These are phyloP conservation scores for Glomeris marginata DNA, from an alignment of 2,888 invertebrate species.

Conservation along the genomic window DNA sequence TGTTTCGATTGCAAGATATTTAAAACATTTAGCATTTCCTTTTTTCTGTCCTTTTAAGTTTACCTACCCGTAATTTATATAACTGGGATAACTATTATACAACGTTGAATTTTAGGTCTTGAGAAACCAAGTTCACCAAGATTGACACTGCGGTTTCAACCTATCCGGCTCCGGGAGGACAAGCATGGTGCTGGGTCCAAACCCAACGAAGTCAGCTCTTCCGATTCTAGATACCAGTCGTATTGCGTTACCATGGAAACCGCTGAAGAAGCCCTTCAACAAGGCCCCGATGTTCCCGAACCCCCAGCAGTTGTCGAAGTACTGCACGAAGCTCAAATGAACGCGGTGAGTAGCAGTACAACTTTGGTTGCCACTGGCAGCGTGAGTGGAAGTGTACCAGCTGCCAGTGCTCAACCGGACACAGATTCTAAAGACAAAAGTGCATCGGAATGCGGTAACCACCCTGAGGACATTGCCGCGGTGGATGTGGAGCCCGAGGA, in stretches of 20 bases:
- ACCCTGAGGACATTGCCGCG: conserved; percentile 12
- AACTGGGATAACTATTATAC: conserved; percentile 2
- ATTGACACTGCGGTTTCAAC: conserved; percentile 13
- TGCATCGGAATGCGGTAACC: conserved; percentile 12
- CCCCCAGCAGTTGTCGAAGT: neutral
- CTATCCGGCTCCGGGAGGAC: conserved; percentile 12
- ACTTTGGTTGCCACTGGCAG: neutral
- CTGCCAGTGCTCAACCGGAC: conserved; percentile 32
- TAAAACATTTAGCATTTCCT: too few relatives aligned
- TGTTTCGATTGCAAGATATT: too few relatives aligned
- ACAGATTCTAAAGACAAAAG: conserved; percentile 28
- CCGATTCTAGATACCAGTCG: conserved; percentile 18
- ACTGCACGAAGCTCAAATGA: conserved; percentile 9
- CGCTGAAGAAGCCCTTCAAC: conserved; percentile 16
- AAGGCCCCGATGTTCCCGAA: too few relatives aligned
- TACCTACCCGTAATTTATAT: too few relatives aligned
- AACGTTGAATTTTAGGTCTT: conserved; percentile 1
- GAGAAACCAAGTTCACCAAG: conserved; percentile 14
- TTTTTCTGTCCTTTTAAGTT: too few relatives aligned
- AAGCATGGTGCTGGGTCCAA: conserved; percentile 14
- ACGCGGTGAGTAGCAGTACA: conserved; percentile 16
- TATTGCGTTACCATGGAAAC: conserved; percentile 18
- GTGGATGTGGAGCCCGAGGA: conserved; percentile 18
- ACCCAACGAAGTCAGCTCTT: conserved; percentile 17
- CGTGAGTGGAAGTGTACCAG: neutral